Base-by-base conservation (phyloP, 2,113 vertebrate species). In the Patagioenas fasciata region DNA sequence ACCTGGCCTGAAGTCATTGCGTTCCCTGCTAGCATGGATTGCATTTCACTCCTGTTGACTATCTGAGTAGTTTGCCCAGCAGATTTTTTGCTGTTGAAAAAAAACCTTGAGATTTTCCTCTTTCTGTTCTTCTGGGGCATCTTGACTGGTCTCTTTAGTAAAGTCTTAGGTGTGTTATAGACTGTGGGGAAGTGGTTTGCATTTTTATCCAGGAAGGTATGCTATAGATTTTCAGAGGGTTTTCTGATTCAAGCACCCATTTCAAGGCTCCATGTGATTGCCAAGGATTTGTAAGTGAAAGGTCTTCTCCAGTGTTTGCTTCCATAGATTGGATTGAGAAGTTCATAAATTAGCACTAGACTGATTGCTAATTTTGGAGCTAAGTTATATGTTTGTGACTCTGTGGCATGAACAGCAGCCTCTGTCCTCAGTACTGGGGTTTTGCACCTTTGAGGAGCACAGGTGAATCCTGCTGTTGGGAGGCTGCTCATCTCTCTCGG, bases 31-130 rank as follows among this genome's bases (percentile, higher is more conserved):
- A n/a, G 32, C 10, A 5, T 4, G 17, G 36, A 6, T 57, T 29
- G 2, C 0, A 0, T 26, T 42, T 78, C 8, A 0, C 21, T 44
- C 31, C 38, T 81, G 34, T 36, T 31, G 28, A 31, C 31, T 23
- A 23, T 24, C 32, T 5, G 28, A 36, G 7, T 60, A 6, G 26
- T 58, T 57, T 66, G 17, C 47, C 31, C 44, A 29, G 57, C 5
- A 15, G 23, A 28, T 31, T 17, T 15, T 69, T 86, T 65, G 40
- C 26, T 71, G 20, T 17, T 1, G 1, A 47, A 80, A 47, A 83
- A 75, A 88, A 8, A 36, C 25, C n/a, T 71, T 0, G 1, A 62
- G 47, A 54, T 36, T 32, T 15, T 65, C 9, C 24, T 25, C 56
- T 36, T 74, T 31, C 5, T 48, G 9, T 14, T 67, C 26, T 40